A percentile compares a stretch with the other conserved stretches of the same genome.
Evolutionary conservation across 2,113 vertebrate genomes (phyloP).

Genomic region (Proterorhinus semilunaris): DNA sequence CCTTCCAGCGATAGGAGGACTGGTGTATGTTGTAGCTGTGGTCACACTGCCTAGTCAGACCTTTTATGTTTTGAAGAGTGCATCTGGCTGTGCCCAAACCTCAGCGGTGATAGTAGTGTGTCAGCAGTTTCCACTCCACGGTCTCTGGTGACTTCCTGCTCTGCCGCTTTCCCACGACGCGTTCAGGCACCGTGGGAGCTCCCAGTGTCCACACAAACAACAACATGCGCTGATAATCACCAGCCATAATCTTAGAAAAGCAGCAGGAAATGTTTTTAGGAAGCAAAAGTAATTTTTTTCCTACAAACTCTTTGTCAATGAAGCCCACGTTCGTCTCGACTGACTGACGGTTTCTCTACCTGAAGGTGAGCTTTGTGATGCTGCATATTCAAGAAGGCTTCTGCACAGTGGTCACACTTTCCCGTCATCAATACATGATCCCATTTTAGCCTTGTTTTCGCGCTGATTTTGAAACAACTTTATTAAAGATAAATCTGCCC

Average conservation of each 20-base stretch:
- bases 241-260: conserved; percentile 3
- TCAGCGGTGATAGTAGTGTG: neutral
- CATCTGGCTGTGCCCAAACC: neutral
- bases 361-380: too few species aligned
- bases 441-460: too few species aligned
- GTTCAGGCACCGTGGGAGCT: neutral
- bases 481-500: too few species aligned
- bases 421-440: too few species aligned
- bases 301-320: too few species aligned
- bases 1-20: too few species aligned
- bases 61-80: neutral
- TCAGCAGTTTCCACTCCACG: conserved; percentile 1
- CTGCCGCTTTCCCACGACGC: conserved; percentile 47
- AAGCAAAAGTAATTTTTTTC: neutral
- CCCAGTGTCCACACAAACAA: conserved; percentile 4
- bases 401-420: too few species aligned
- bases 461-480: too few species aligned
- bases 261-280: neutral
- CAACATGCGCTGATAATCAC: conserved; percentile 3
- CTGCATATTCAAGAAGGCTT: too few species aligned
- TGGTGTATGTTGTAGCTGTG: neutral
- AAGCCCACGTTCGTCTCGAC: too few species aligned
- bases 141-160: conserved; percentile 42
- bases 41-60: neutral
- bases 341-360: too few species aligned